Evolutionary conservation across 2,797 vertebrate genomes (phyloP), one percentile per base, ranked within the genome.

Genomic region (Gymnothorax javanicus): DNA sequence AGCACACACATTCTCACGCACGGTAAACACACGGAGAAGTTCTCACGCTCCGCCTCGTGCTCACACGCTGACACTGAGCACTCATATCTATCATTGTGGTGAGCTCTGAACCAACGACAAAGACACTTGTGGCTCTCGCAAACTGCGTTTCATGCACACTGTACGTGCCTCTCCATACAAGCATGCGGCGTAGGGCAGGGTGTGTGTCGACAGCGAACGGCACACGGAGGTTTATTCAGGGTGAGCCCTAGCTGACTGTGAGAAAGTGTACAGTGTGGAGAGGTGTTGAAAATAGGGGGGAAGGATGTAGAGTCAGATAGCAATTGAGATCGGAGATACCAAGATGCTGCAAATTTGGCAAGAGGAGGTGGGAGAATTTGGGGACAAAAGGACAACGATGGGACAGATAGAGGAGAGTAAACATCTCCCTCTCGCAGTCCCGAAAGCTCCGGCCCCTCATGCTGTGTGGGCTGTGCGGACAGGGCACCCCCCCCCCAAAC

Each of bases 291-390:
- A 89, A 90, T 88, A 85, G 89, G 88, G 86, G 87, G 93, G 91
- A 88, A 62, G 69, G 88, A 93, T 91, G 94, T 93, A 95, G 93
- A 93, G 94, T 94, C 93, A 92, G 93, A 90, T 89, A 86, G 88
- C 58, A 91, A 92, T 93, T 89, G 91, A 88, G 86, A 92, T 92
- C 91, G 91, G 91, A 90, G 93, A 93, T 91, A 91, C 88, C 88
- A 89, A 84, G 87, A 90, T 86, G 4, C 89, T 85, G 89, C 64
- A 85, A 83, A 88, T 91, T 89, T 84, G 54, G 83, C 27, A 57
- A 56, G 90, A 84, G 86, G 85, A 86, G 23, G 73, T 71, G 82
- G 89, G 89, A 88, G 83, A 85, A 86, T 85, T 87, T 57, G 62
- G 88, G 89, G 90, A 94, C 88, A 91, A 91, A 90, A 87, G 90